A percentile compares a stretch with the other conserved stretches of the same genome.
Conservation (phyloP, 2,113 vertebrate species). For the Lagopus muta region DNA sequence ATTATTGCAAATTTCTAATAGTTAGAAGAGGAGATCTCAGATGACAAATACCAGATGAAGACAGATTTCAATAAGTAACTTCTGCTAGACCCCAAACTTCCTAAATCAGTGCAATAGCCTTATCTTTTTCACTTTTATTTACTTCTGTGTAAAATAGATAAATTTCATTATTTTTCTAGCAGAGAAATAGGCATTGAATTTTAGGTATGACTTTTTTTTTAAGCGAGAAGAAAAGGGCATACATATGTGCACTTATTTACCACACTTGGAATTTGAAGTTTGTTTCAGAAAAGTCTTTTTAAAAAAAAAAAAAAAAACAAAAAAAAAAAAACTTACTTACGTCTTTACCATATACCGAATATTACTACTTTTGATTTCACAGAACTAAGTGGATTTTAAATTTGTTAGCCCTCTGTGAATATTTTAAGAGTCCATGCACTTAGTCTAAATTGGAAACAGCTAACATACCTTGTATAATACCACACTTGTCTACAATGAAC, state of each 20-base stretch:
- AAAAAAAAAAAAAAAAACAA: no score
- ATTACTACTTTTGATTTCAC: not conserved
- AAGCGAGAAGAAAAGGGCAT: not conserved
- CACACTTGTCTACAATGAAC: not conserved
- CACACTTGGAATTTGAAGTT: not conserved
- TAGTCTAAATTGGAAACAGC: not conserved
- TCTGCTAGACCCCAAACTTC: not conserved
- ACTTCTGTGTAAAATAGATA: not conserved
- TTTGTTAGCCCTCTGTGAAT: not conserved
- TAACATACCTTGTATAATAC: not conserved
- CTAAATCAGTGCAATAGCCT: not conserved
- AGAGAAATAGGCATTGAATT: not conserved
- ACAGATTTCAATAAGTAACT: not conserved
- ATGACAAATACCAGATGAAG: not conserved
- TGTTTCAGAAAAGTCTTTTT: not conserved
- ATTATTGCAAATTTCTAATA: not conserved
- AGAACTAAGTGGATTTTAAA: not conserved
- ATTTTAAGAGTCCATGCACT: not conserved
- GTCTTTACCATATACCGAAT: not conserved
- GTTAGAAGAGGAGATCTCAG: not conserved
- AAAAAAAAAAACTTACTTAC: rapidly evolving
- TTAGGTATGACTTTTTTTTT: not conserved
- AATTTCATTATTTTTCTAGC: not conserved
- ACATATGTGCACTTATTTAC: not conserved
- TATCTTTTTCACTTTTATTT: not conserved